phyloP scores from a whole-genome alignment of 2,888 invertebrate genomes.

The Acrobasis consociella region DNA sequence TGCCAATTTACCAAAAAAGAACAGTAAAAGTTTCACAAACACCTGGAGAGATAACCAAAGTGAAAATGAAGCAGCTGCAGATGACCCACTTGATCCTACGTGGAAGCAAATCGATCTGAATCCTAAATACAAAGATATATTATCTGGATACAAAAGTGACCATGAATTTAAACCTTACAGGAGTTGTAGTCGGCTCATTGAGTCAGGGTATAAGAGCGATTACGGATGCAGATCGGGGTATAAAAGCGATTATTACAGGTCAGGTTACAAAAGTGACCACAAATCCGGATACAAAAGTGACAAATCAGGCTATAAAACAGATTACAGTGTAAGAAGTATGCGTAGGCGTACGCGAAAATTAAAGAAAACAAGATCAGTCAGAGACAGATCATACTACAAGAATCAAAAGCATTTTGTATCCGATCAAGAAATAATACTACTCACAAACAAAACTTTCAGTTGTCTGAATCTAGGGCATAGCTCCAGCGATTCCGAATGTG shows the following conservation, averaged over 20 bases:
- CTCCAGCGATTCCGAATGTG: constrained; percentile 78
- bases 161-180: constrained; percentile 79
- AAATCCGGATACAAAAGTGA: constrained; percentile 84
- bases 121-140: constrained; percentile 84
- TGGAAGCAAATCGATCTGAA: constrained; percentile 86
- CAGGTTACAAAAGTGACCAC: constrained; percentile 85
- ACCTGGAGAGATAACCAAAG: constrained; percentile 77
- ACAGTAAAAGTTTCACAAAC: constrained; percentile 64
- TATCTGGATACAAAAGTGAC: constrained; percentile 84
- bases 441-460: constrained; percentile 79
- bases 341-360: constrained; percentile 75
- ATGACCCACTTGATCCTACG: constrained; percentile 83
- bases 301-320: constrained; percentile 83
- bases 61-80: constrained; percentile 78
- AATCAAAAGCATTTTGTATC: constrained; percentile 81
- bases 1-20: constrained; percentile 65
- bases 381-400: constrained; percentile 78
- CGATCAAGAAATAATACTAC: constrained; percentile 82
- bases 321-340: constrained; percentile 78
- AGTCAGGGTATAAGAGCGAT: constrained; percentile 85
- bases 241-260: constrained; percentile 76
- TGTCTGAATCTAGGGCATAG: constrained; percentile 83
- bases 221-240: constrained; percentile 81
- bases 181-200: constrained; percentile 77
- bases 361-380: constrained; percentile 76